phyloP scores from a whole-genome alignment of 2,797 vertebrate species.

The Mus spretus region DNA sequence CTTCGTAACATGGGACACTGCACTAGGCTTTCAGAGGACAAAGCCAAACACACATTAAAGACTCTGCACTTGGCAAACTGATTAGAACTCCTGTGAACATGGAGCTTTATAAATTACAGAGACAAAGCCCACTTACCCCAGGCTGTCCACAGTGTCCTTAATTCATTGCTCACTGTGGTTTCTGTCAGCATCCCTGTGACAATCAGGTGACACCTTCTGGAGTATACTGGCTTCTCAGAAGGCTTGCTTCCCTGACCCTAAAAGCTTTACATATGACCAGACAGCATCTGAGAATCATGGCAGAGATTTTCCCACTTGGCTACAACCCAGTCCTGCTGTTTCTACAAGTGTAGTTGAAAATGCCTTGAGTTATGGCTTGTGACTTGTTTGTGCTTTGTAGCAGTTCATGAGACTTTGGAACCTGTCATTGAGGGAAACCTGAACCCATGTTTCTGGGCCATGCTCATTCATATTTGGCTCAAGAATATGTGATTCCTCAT shows the following conservation, averaged over 20 bases:
- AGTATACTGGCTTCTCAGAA: background rate
- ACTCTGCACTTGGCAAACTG: background rate
- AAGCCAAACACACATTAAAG: background rate
- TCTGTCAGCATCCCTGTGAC: background rate
- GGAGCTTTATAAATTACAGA: background rate
- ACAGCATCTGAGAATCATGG: background rate
- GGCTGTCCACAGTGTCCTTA: background rate
- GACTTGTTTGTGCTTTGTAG: background rate
- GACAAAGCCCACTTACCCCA: background rate
- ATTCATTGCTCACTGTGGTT: too few species aligned
- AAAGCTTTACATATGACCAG: too few species aligned
- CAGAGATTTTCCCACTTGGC: background rate
- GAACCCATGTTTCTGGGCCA: background rate
- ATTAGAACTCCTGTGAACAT: background rate
- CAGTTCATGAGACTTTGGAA: background rate
- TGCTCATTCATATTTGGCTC: background rate
- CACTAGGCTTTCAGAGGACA: background rate
- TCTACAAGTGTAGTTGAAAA: background rate
- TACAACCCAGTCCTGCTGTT: background rate
- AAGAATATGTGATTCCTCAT: background rate
- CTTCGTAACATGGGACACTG: background rate
- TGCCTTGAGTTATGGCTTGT: background rate
- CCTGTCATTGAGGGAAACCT: background rate
- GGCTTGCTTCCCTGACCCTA: too few species aligned
- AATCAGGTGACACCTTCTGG: background rate